A percentile compares a stretch with the other conserved stretches of the same genome.
phyloP scores from a whole-genome alignment of 2,888 invertebrate species.

The Fissipunctia ypsillon region DNA sequence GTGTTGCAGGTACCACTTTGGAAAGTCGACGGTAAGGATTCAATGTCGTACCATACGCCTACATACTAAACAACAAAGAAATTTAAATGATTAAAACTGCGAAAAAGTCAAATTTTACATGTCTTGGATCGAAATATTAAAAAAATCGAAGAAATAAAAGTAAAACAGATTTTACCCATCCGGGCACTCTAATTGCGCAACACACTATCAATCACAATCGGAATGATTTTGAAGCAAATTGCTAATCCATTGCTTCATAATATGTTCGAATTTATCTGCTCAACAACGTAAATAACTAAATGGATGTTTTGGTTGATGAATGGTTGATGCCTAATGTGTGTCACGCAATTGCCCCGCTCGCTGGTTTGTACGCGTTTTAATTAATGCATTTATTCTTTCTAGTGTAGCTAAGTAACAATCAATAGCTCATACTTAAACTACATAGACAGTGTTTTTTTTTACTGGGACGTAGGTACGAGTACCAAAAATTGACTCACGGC shows the following conservation, averaged over 20 bases:
- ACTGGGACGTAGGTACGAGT: not conserved
- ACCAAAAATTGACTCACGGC: no score
- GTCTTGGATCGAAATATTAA: not conserved
- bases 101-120: not conserved
- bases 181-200: no score
- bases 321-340: no score
- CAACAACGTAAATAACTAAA: no score
- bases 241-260: no score
- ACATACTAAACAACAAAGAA: conserved; percentile 3
- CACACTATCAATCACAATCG: no score
- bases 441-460: not conserved
- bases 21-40: conserved; percentile 8
- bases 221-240: no score
- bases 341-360: no score
- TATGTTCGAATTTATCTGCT: no score
- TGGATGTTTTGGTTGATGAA: no score
- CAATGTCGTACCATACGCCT: conserved; percentile 41
- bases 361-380: not conserved
- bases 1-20: conserved; percentile 34
- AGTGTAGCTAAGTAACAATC: not conserved
- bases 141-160: not conserved
- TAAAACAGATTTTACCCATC: not conserved
- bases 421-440: not conserved
- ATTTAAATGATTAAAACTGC: not conserved
- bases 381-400: not conserved